Percentiles rank a stretch among this genome's conserved stretches.
phyloP scores from a whole-genome alignment of 2,797 vertebrate species.

The Chrysocyon brachyurus region DNA sequence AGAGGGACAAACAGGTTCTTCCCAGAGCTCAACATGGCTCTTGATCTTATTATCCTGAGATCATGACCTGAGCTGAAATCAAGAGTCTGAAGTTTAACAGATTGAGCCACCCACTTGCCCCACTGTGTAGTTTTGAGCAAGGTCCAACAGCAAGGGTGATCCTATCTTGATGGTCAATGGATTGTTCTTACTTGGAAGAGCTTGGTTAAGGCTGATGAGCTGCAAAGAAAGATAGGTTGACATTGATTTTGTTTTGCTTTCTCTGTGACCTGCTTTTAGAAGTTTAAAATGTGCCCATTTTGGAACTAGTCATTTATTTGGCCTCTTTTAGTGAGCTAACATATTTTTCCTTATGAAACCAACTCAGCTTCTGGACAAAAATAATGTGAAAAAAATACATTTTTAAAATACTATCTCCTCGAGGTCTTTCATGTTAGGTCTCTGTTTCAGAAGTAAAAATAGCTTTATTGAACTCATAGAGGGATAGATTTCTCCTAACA shows the following conservation, averaged over 20 bases:
- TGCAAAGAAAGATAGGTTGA: neutral
- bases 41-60: neutral
- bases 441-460: slow-evolving; percentile 68
- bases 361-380: slow-evolving; percentile 40
- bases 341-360: slow-evolving; percentile 50
- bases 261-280: slow-evolving; percentile 33
- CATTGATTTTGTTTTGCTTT: slow-evolving; percentile 21
- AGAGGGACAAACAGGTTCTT: neutral
- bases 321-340: slow-evolving; percentile 10
- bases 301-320: slow-evolving; percentile 35
- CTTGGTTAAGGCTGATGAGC: neutral
- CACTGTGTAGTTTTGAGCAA: neutral
- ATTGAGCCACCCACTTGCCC: neutral
- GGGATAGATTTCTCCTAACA: slow-evolving; percentile 54
- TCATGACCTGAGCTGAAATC: neutral
- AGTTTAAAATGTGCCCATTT: slow-evolving; percentile 43
- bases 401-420: neutral
- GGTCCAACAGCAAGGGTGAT: neutral
- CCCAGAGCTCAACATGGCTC: neutral
- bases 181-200: neutral
- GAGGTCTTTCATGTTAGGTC: slow-evolving; percentile 57
- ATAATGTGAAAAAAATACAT: neutral
- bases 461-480: slow-evolving; percentile 9
- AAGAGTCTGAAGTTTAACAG: neutral
- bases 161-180: neutral